phyloP scores from a whole-genome alignment of 2,113 vertebrate species.

The Rhinolophus sinicus region DNA sequence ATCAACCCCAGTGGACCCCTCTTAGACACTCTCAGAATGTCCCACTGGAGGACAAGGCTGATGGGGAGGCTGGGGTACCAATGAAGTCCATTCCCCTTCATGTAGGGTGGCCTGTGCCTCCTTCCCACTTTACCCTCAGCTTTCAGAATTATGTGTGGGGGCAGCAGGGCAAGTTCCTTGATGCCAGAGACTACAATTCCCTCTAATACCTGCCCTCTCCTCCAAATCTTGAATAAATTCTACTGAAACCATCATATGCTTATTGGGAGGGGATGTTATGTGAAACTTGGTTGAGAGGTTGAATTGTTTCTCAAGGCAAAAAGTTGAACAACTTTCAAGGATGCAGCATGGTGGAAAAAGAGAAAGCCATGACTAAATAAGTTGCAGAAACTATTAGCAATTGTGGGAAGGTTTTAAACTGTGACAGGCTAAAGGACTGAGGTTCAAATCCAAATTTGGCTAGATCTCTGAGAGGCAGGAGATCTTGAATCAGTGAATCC shows the following conservation, averaged over 20 bases:
- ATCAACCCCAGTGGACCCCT: background rate
- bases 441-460: background rate
- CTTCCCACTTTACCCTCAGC: background rate
- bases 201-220: rapidly evolving
- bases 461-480: background rate
- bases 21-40: background rate
- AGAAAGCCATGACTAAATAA: background rate
- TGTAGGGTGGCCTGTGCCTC: no score
- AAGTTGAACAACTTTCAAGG: background rate
- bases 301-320: background rate
- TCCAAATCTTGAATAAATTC: background rate
- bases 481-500: background rate
- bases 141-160: background rate
- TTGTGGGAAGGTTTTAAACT: background rate
- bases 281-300: background rate
- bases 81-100: background rate
- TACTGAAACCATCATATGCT: background rate
- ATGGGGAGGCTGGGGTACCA: background rate
- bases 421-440: background rate
- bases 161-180: background rate
- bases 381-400: background rate
- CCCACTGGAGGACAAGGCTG: background rate
- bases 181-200: background rate
- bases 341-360: background rate
- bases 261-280: background rate